These are phyloP conservation scores for Panopea generosa DNA, from an alignment of 2,888 invertebrate genomes.

Conservation along the genomic window DNA sequence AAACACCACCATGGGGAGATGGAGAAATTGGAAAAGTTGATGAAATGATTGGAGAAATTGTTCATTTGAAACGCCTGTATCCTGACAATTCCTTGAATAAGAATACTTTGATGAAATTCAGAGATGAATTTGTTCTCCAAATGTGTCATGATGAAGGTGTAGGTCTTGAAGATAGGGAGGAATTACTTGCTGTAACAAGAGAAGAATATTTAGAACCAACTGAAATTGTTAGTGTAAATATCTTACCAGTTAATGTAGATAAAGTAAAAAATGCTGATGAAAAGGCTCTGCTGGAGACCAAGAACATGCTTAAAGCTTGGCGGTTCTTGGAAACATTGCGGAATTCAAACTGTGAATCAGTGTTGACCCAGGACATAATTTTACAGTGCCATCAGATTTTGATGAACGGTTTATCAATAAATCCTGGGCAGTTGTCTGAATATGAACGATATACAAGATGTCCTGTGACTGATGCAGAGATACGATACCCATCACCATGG, in stretches of 20 bases:
- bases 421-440: background rate
- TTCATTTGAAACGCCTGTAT: background rate
- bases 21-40: background rate
- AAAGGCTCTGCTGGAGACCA: background rate
- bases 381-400: background rate
- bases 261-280: background rate
- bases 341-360: background rate
- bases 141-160: background rate
- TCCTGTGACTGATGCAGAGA: background rate
- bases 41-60: background rate
- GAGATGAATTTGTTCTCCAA: background rate
- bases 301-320: slow-evolving; percentile 1
- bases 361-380: background rate
- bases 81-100: background rate
- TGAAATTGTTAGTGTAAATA: background rate
- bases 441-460: background rate
- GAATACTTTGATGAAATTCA: background rate
- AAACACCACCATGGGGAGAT: background rate
- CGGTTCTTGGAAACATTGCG: background rate
- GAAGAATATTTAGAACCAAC: background rate
- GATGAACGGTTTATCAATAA: background rate
- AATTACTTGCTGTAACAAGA: background rate
- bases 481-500: background rate
- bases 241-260: background rate
- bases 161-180: background rate